A percentile compares a stretch with the other conserved stretches of the same genome.
Conservation (phyloP, 1,140 invertebrate species). For the Latrodectus geometricus region DNA sequence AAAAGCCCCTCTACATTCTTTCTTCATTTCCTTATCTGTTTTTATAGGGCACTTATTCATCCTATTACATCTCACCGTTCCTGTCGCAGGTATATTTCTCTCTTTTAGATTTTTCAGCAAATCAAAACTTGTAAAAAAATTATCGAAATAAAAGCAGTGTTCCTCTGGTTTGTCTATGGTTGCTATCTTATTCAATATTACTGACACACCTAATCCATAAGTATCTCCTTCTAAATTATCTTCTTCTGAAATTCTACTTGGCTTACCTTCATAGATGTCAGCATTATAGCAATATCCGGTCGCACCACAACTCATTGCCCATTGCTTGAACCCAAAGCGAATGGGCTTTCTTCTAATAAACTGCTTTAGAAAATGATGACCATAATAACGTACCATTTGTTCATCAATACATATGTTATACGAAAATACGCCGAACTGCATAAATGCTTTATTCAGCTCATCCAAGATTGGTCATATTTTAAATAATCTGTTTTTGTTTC, state of each 20-base stretch:
- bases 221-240: slow-evolving; percentile 19
- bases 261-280: slow-evolving; percentile 39
- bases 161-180: slow-evolving; percentile 38
- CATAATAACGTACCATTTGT: slow-evolving; percentile 40
- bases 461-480: slow-evolving; percentile 22
- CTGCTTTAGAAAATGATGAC: slow-evolving; percentile 39
- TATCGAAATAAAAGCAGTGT: slow-evolving; percentile 39
- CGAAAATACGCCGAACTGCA: slow-evolving; percentile 38
- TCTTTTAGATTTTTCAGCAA: slow-evolving; percentile 15
- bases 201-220: slow-evolving; percentile 32
- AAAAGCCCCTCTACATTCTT: no score
- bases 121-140: slow-evolving; percentile 41
- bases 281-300: slow-evolving; percentile 41
- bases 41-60: slow-evolving; percentile 14
- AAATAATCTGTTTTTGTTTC: slow-evolving; percentile 11
- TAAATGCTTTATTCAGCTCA: slow-evolving; percentile 42
- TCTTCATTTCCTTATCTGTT: slow-evolving; percentile 18
- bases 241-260: slow-evolving; percentile 42
- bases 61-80: slow-evolving; percentile 17
- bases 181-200: slow-evolving; percentile 34
- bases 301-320: slow-evolving; percentile 32
- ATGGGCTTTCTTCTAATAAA: slow-evolving; percentile 40
- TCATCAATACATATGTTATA: slow-evolving; percentile 38
- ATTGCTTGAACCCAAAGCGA: slow-evolving; percentile 37
- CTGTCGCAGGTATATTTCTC: slow-evolving; percentile 17